These are phyloP conservation scores for Drosophila mayaguana DNA, from an alignment of 2,888 invertebrate species.

Conservation along the genomic window DNA sequence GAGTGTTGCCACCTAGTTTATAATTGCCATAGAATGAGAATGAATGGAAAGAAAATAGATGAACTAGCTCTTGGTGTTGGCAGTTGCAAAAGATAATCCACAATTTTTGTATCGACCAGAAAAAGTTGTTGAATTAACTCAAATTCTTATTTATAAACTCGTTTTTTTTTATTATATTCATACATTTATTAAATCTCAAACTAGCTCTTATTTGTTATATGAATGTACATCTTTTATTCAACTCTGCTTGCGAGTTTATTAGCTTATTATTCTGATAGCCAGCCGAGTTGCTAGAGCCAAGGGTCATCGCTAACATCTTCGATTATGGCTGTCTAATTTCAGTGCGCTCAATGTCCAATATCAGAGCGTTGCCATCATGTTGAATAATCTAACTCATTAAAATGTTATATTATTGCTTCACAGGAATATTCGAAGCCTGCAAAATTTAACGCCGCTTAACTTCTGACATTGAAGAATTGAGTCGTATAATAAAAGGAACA, in stretches of 20 bases:
- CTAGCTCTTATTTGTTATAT: not conserved
- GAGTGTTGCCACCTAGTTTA: slow-evolving; percentile 3
- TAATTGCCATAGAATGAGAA: not conserved
- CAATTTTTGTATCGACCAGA: not conserved
- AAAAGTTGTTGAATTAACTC: too few species aligned
- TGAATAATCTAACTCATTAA: not conserved
- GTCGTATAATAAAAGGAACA: slow-evolving; percentile 19
- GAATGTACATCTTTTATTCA: too few species aligned
- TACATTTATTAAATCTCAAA: not conserved
- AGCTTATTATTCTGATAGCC: not conserved
- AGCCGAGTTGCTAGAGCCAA: not conserved
- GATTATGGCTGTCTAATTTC: slow-evolving; percentile 1
- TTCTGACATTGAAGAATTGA: slow-evolving; percentile 41
- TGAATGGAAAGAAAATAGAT: not conserved
- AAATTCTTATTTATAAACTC: not conserved
- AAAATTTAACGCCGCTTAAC: slow-evolving; percentile 11
- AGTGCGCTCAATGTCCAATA: not conserved
- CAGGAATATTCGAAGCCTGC: slow-evolving; percentile 13
- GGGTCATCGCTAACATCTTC: not conserved
- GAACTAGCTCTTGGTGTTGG: not conserved
- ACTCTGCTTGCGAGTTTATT: not conserved
- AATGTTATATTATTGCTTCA: not conserved
- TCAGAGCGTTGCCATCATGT: not conserved
- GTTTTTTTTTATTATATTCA: not conserved
- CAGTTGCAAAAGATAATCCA: not conserved